A percentile compares a stretch with the other conserved stretches of the same genome.
Evolutionary conservation across 1,140 invertebrate genomes (phyloP).

Genomic region (Drosophila sp.): DNA sequence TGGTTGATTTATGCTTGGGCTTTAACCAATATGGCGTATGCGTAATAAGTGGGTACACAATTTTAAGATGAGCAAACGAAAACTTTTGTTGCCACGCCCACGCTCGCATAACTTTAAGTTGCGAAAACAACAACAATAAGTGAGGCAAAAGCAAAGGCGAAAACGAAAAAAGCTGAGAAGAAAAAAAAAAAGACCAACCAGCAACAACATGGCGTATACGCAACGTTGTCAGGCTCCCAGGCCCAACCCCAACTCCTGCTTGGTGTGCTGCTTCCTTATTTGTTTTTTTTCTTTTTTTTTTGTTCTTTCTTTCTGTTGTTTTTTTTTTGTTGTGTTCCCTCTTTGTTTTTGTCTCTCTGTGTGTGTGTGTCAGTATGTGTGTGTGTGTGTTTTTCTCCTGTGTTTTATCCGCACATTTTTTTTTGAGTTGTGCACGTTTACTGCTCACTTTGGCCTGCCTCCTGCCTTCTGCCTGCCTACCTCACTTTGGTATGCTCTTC

Average conservation of each 20-base stretch:
- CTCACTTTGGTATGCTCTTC: slow-evolving; percentile 6
- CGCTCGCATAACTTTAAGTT: slow-evolving; percentile 30
- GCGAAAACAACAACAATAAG: slow-evolving; percentile 9
- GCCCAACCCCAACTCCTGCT: slow-evolving; percentile 1
- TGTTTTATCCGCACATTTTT: slow-evolving; percentile 62
- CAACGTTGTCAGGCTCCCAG: slow-evolving; percentile 30
- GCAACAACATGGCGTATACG: slow-evolving; percentile 66
- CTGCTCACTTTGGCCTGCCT: not conserved
- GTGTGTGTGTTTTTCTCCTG: slow-evolving; percentile 38
- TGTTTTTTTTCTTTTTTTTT: slow-evolving; percentile 25
- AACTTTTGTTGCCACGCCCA: slow-evolving; percentile 35
- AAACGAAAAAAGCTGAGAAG: slow-evolving; percentile 8
- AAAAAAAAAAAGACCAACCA: slow-evolving; percentile 15
- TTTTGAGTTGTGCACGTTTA: slow-evolving; percentile 13
- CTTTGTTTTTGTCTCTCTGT: slow-evolving; percentile 14
- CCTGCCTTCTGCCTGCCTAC: slow-evolving; percentile 6
- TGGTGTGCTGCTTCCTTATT: slow-evolving; percentile 19
- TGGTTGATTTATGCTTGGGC: slow-evolving; percentile 12
- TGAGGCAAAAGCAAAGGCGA: slow-evolving; percentile 11
- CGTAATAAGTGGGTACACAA: slow-evolving; percentile 40
- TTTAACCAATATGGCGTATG: slow-evolving; percentile 49
- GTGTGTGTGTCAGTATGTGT: slow-evolving; percentile 51
- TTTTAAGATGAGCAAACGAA: slow-evolving; percentile 22
- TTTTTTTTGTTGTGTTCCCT: slow-evolving; percentile 22
- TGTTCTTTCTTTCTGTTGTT: slow-evolving; percentile 2